Conservation (phyloP, 2,888 invertebrate species). For the Cerastoderma edule region DNA sequence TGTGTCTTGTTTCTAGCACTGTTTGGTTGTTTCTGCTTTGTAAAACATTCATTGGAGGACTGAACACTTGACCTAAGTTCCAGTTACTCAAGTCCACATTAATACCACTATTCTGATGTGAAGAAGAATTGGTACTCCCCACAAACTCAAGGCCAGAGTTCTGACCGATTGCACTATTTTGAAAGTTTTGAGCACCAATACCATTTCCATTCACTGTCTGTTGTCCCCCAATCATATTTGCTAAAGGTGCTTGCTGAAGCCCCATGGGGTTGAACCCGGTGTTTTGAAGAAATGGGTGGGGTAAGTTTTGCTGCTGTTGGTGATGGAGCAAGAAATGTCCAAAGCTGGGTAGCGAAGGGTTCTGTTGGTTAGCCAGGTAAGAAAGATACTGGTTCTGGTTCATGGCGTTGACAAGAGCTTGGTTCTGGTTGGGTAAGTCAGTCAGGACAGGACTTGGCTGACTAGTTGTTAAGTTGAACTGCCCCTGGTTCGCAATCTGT, state of each 20-base stretch:
- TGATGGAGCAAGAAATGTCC: slow-evolving; percentile 72
- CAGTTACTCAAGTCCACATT: slow-evolving; percentile 49
- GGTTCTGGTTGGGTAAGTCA: slow-evolving; percentile 44
- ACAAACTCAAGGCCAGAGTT: slow-evolving; percentile 18
- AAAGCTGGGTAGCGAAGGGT: slow-evolving; percentile 72
- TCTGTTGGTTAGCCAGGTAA: slow-evolving; percentile 38
- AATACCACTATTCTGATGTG: slow-evolving; percentile 16
- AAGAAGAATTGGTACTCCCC: neutral
- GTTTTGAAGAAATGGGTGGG: slow-evolving; percentile 57
- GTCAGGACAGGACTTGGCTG: slow-evolving; percentile 31
- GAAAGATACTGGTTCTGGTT: slow-evolving; percentile 41
- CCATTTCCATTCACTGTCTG: slow-evolving; percentile 38
- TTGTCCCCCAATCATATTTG: slow-evolving; percentile 40
- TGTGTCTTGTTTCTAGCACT: neutral
- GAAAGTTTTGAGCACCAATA: slow-evolving; percentile 35
- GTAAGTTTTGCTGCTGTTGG: slow-evolving; percentile 66
- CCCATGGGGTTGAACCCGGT: slow-evolving; percentile 30
- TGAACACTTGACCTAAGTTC: slow-evolving; percentile 42
- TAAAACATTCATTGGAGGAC: slow-evolving; percentile 23
- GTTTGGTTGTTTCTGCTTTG: slow-evolving; percentile 1
- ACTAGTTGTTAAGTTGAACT: slow-evolving; percentile 31
- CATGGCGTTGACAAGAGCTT: slow-evolving; percentile 33
- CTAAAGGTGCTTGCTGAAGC: slow-evolving; percentile 33
- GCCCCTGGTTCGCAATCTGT: slow-evolving; percentile 54
- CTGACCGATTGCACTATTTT: slow-evolving; percentile 20